These are phyloP conservation scores for Spatula versicolor DNA, from an alignment of 2,797 vertebrate species.

Conservation along the genomic window DNA sequence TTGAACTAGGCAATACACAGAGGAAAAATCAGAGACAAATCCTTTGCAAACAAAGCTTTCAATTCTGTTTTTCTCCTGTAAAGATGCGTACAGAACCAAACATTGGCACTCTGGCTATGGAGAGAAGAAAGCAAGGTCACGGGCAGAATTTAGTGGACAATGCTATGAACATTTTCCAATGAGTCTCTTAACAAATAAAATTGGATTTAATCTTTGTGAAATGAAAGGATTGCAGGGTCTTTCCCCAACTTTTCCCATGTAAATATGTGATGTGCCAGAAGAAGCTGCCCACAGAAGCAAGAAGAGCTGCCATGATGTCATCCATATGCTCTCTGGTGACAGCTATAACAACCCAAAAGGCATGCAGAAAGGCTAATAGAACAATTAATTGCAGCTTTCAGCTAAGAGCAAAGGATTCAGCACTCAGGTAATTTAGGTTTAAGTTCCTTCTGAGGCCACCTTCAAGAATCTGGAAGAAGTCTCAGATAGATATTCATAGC, in stretches of 20 bases:
- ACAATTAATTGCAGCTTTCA: neutral
- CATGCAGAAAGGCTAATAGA: neutral
- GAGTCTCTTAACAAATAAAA: neutral
- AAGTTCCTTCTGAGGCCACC: neutral
- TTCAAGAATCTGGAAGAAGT: neutral
- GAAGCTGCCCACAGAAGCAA: neutral
- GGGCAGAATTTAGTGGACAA: neutral
- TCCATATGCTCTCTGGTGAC: neutral
- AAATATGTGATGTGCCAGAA: neutral
- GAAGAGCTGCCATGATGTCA: neutral
- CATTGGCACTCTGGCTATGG: neutral
- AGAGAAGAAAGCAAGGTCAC: neutral
- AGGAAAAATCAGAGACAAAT: neutral
- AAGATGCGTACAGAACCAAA: neutral
- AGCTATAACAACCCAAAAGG: neutral
- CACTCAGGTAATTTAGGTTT: neutral
- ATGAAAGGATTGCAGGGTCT: rapidly evolving
- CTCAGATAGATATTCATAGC: neutral
- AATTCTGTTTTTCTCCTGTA: neutral
- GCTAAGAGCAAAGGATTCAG: neutral
- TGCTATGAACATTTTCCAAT: neutral
- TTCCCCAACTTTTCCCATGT: neutral
- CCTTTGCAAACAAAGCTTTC: neutral
- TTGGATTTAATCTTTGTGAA: neutral
- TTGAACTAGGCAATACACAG: neutral